phyloP scores from a whole-genome alignment of 2,797 vertebrate genomes.

The Linurgus olivaceus region DNA sequence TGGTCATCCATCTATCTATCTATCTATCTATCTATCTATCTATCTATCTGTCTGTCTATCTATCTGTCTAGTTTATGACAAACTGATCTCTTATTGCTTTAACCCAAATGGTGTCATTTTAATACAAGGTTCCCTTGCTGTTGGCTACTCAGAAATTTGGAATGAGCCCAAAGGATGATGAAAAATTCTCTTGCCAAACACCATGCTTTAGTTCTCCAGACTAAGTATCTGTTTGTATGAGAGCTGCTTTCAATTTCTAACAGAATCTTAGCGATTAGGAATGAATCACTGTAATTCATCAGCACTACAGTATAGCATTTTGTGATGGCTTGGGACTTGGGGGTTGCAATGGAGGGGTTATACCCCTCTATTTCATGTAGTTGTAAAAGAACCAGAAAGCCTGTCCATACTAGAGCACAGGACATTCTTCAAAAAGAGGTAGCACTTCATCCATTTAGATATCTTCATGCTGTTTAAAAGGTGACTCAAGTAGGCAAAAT shows the following conservation, averaged over 20 bases:
- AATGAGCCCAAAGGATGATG: not conserved
- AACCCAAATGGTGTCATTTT: not conserved
- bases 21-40: not conserved
- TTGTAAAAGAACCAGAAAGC: not conserved
- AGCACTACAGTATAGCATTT: not conserved
- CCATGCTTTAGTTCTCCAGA: not conserved
- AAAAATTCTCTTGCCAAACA: not conserved
- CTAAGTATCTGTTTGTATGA: not conserved
- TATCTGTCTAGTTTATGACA: not conserved
- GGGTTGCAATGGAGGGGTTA: not conserved
- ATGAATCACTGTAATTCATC: not conserved
- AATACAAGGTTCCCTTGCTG: not conserved
- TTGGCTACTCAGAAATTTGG: not conserved
- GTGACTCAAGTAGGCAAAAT: not conserved
- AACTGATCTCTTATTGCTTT: not conserved
- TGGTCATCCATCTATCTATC: not conserved
- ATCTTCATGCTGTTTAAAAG: not conserved
- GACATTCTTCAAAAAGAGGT: not conserved
- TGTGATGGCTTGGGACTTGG: not conserved
- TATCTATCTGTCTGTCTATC: not conserved
- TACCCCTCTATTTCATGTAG: not conserved
- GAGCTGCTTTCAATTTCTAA: not conserved
- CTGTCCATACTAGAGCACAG: not conserved
- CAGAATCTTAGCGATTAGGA: not conserved
- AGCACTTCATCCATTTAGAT: not conserved